phyloP scores from a whole-genome alignment of 2,113 vertebrate genomes.

The Hippocampus mohnikei region DNA sequence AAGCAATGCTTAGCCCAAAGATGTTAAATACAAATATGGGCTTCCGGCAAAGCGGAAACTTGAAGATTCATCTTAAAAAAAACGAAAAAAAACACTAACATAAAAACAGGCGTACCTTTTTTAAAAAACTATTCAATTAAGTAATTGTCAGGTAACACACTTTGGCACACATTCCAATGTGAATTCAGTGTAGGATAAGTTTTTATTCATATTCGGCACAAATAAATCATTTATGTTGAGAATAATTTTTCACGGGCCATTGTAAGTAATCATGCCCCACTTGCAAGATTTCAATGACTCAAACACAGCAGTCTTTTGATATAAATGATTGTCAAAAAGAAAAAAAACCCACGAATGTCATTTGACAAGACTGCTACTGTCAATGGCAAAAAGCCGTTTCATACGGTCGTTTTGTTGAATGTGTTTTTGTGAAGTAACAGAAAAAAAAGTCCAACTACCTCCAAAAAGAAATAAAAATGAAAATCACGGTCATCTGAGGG shows the following conservation, averaged over 20 bases:
- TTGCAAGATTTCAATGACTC: no score
- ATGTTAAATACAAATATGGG: conserved; percentile 36
- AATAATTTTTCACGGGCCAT: not conserved
- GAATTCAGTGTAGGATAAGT: not conserved
- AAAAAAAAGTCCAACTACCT: no score
- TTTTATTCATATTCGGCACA: not conserved
- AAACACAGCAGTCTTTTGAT: no score
- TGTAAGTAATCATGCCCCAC: no score
- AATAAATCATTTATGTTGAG: not conserved
- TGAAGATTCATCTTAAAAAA: not conserved
- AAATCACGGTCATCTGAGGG: no score
- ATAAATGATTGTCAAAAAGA: no score
- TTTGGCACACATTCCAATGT: not conserved
- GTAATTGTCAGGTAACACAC: not conserved
- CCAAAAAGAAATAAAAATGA: no score
- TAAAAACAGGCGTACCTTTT: not conserved
- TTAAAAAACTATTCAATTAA: not conserved
- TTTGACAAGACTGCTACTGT: no score
- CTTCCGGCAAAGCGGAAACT: conserved; percentile 17
- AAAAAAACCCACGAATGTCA: no score
- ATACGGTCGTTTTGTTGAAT: no score
- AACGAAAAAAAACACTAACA: not conserved
- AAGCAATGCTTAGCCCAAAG: conserved; percentile 19
- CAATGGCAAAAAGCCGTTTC: no score
- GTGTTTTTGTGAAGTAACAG: no score